Conservation (phyloP, 2,888 invertebrate species). For the Sminthurinus aureus region DNA sequence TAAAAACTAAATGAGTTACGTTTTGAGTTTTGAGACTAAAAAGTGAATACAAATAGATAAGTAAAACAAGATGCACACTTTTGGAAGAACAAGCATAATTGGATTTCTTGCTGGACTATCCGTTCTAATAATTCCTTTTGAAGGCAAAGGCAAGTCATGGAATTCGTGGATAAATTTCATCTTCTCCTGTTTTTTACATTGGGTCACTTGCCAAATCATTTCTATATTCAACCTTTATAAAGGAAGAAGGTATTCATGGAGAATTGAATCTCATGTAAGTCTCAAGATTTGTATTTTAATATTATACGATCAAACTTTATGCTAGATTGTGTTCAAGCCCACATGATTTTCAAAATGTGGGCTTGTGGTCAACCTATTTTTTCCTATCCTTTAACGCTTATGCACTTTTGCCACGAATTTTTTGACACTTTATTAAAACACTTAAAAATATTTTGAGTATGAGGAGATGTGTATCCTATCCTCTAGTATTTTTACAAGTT, state of each 20-base stretch:
- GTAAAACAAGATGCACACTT: conserved; percentile 24
- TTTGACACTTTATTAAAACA: too few species aligned
- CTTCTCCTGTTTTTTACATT: conserved; percentile 15
- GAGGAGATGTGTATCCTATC: too few species aligned
- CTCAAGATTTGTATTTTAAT: too few species aligned
- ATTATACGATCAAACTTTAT: too few species aligned
- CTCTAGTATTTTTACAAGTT: too few species aligned
- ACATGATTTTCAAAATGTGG: too few species aligned
- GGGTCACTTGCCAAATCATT: conserved; percentile 15
- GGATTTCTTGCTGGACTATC: conserved; percentile 38
- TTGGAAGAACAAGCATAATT: conserved; percentile 34
- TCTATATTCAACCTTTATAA: conserved; percentile 7
- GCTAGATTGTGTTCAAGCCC: too few species aligned
- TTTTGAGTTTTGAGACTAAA: neutral
- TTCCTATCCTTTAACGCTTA: too few species aligned
- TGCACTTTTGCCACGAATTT: too few species aligned
- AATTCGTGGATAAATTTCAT: conserved; percentile 9
- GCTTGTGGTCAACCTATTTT: too few species aligned
- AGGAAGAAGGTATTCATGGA: conserved; percentile 19
- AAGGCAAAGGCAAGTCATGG: conserved; percentile 4
- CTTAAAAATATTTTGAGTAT: too few species aligned
- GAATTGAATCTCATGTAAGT: conserved; percentile 36
- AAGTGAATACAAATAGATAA: neutral
- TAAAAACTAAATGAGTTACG: neutral
- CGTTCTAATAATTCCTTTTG: conserved; percentile 4